These are phyloP conservation scores for Neelides folsomi DNA, from an alignment of 2,888 invertebrate genomes.

Conservation along the genomic window DNA sequence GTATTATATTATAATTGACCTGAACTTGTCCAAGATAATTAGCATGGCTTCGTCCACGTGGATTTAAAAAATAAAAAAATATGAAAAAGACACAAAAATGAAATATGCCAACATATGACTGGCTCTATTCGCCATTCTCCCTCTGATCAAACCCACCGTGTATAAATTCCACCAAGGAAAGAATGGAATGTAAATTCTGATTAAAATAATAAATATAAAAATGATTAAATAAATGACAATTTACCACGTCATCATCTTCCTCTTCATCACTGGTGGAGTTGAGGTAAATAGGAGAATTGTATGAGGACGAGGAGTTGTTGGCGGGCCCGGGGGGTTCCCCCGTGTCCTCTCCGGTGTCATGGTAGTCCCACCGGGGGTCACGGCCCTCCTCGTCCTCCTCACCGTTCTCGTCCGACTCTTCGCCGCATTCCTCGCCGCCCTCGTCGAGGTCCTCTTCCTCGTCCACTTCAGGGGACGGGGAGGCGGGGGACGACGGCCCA, in stretches of 20 bases:
- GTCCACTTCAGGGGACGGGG: constrained; percentile 9
- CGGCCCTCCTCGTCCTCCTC: constrained; percentile 14
- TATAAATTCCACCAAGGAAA: too few species aligned
- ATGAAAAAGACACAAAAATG: too few species aligned
- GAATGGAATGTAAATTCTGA: too few species aligned
- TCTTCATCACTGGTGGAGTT: constrained; percentile 24
- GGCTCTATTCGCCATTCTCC: too few species aligned
- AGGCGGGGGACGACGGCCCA: too few species aligned
- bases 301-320: constrained; percentile 22
- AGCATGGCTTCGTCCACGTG: too few species aligned
- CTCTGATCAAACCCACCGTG: too few species aligned
- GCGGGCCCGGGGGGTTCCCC: constrained; percentile 9
- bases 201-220: background rate
- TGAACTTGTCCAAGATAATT: too few species aligned
- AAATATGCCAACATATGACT: too few species aligned
- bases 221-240: background rate
- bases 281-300: constrained; percentile 21
- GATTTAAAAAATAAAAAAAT: too few species aligned
- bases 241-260: constrained; percentile 24
- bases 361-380: constrained; percentile 10
- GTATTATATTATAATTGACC: too few species aligned
- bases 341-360: background rate
- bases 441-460: constrained; percentile 28
- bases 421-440: constrained; percentile 24
- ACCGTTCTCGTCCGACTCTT: constrained; percentile 10